Percentiles rank a stretch among this genome's conserved stretches.
Evolutionary conservation across 2,888 invertebrate genomes (phyloP).

Genomic region (Argyresthia albistria): DNA sequence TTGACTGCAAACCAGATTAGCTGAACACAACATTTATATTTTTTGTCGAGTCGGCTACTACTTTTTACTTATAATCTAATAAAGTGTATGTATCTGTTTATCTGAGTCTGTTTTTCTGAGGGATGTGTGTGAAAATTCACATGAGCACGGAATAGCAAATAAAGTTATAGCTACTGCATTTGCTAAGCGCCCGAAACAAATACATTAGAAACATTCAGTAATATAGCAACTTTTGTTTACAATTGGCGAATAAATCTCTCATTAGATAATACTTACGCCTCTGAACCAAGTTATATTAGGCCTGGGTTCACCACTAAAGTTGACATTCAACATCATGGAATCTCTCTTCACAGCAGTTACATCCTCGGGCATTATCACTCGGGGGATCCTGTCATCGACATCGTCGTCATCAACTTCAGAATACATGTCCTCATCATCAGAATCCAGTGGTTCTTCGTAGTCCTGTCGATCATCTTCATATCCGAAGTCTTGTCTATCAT

Average conservation of each 20-base stretch:
- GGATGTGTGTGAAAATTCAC: no score
- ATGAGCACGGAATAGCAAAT: no score
- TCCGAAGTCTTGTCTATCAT: background rate
- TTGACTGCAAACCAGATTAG: no score
- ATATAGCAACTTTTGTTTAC: background rate
- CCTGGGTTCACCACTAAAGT: background rate
- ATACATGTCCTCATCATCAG: background rate
- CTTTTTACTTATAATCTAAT: no score
- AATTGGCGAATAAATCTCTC: background rate
- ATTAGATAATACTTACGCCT: conserved; percentile 1
- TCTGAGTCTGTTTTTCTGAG: no score
- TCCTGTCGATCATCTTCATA: background rate
- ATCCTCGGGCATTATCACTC: background rate
- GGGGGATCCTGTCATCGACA: background rate
- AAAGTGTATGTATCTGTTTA: no score
- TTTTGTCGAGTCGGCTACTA: no score
- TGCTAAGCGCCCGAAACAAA: no score
- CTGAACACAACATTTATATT: no score
- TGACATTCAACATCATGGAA: background rate
- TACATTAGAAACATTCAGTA: no score
- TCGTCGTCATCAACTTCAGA: background rate
- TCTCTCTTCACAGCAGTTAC: background rate
- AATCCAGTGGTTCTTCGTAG: background rate
- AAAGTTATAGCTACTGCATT: no score
- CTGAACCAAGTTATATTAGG: conserved; percentile 2